These are phyloP conservation scores for Loxodonta africana DNA, from an alignment of 2,113 vertebrate species.

Conservation along the genomic window DNA sequence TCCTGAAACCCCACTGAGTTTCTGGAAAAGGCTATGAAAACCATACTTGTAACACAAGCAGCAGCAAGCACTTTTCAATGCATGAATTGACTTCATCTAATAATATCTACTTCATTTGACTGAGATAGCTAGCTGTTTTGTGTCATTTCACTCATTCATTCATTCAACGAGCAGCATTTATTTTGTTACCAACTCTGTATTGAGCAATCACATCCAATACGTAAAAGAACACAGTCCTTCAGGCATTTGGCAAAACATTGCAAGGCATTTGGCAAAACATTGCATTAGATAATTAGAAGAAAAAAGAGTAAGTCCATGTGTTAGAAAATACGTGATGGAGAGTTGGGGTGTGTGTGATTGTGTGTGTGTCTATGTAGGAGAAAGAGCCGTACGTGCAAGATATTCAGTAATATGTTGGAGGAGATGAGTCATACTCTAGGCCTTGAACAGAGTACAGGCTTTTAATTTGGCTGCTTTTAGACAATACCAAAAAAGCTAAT, in stretches of 20 bases:
- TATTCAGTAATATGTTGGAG: neutral
- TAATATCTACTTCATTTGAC: neutral
- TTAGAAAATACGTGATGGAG: neutral
- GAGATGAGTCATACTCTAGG: neutral
- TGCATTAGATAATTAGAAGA: neutral
- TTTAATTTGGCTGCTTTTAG: constrained; percentile 12
- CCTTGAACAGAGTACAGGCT: neutral
- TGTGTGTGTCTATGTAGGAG: neutral
- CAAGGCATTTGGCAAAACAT: constrained; percentile 7
- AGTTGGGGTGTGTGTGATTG: neutral
- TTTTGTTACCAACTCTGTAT: neutral
- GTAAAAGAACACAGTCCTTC: neutral
- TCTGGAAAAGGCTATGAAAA: constrained; percentile 24
- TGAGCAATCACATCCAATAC: constrained; percentile 36
- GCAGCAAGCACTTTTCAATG: neutral
- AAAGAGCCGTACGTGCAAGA: neutral
- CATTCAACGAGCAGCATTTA: neutral
- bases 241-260: neutral
- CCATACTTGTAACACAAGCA: neutral
- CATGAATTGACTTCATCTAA: neutral
- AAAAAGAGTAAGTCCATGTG: neutral
- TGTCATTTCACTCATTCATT: constrained; percentile 7
- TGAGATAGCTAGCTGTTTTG: constrained; percentile 3
- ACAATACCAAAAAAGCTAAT: neutral
- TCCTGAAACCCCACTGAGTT: constrained; percentile 46